Conservation (phyloP, 2,113 vertebrate genomes). For the Circaetus gallicus region DNA sequence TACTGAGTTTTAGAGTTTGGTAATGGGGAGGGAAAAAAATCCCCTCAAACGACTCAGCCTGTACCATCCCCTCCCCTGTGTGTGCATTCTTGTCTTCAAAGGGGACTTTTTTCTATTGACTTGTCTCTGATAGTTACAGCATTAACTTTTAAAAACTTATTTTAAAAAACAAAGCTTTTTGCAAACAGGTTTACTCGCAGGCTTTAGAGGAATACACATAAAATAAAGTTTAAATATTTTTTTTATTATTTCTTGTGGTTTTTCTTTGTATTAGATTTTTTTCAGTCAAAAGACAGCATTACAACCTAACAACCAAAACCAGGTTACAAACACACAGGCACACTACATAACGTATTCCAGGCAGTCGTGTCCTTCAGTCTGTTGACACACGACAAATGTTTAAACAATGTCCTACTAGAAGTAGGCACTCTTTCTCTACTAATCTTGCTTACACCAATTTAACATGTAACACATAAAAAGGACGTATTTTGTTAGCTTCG, state of each 20-base stretch:
- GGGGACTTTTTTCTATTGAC: not conserved
- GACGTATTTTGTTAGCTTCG: not conserved
- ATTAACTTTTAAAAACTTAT: not conserved
- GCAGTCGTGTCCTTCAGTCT: constrained; percentile 56
- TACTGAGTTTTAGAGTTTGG: not conserved
- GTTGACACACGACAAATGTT: constrained; percentile 20
- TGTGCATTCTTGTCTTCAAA: not conserved
- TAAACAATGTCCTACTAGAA: not conserved
- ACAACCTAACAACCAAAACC: constrained; percentile 69
- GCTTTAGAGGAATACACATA: not conserved
- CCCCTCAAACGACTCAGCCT: not conserved
- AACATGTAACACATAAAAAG: constrained; percentile 21
- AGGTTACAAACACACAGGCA: constrained; percentile 63
- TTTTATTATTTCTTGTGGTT: constrained; percentile 65
- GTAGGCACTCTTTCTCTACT: constrained; percentile 2
- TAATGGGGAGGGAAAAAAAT: not conserved
- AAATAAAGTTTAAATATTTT: constrained; percentile 69
- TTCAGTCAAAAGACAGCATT: constrained; percentile 69
- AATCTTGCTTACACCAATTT: not conserved
- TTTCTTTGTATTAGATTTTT: constrained; percentile 73
- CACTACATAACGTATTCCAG: constrained; percentile 50
- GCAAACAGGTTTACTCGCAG: not conserved
- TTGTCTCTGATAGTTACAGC: not conserved
- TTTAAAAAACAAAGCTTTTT: not conserved
- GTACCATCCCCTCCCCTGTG: not conserved